phyloP scores from a whole-genome alignment of 2,888 invertebrate genomes.

The Chesias legatella region DNA sequence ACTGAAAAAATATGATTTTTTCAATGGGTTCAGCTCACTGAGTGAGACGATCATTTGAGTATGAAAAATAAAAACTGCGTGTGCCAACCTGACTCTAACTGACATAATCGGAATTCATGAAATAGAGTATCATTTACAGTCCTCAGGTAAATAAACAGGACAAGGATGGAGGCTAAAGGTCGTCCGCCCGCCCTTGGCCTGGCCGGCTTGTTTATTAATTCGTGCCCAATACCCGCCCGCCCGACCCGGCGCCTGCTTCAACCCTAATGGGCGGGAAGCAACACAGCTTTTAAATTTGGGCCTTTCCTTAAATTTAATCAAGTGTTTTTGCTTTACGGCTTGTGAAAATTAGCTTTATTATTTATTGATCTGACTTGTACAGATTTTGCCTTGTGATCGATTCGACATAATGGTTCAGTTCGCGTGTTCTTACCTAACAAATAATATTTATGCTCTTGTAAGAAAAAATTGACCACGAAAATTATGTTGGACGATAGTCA shows the following conservation, averaged over 20 bases:
- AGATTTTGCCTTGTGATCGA: constrained; percentile 19
- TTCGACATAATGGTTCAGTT: too few relatives aligned
- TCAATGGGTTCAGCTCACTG: too few relatives aligned
- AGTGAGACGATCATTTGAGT: too few relatives aligned
- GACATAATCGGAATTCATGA: constrained; percentile 63
- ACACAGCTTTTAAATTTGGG: constrained; percentile 67
- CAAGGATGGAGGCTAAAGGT: constrained; percentile 59
- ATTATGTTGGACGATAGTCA: too few relatives aligned
- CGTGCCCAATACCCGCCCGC: constrained; percentile 61
- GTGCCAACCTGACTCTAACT: too few relatives aligned
- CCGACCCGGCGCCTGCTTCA: constrained; percentile 54
- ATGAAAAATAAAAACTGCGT: too few relatives aligned
- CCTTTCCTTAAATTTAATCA: constrained; percentile 61
- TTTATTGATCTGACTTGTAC: constrained; percentile 35
- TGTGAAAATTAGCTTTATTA: constrained; percentile 51
- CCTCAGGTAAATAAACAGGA: constrained; percentile 49
- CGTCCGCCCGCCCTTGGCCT: constrained; percentile 67
- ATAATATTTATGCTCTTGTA: too few relatives aligned
- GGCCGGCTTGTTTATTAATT: constrained; percentile 76
- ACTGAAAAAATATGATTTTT: too few relatives aligned
- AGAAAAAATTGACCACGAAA: too few relatives aligned
- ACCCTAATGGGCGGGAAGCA: constrained; percentile 70
- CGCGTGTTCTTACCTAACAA: too few relatives aligned
- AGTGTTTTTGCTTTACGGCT: constrained; percentile 56
- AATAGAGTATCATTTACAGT: constrained; percentile 60